Percentiles rank a stretch among this genome's conserved stretches.
Conservation (phyloP, 2,888 invertebrate species). For the Poecilus cupreus region DNA sequence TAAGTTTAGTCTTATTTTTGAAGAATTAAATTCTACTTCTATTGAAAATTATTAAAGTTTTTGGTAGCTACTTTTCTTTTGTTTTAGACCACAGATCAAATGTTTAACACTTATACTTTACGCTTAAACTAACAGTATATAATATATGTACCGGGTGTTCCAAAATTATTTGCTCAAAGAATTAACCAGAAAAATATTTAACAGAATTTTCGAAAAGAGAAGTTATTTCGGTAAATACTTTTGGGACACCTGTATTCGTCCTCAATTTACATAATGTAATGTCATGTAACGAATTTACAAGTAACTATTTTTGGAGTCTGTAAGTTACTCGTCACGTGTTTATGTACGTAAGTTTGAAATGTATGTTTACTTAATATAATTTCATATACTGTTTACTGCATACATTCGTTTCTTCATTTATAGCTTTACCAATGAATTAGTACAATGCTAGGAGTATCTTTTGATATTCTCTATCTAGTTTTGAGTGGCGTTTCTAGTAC, state of each 20-base stretch:
- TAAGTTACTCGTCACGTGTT: background rate
- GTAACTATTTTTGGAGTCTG: conserved; percentile 17
- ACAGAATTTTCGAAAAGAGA: background rate
- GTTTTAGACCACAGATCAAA: background rate
- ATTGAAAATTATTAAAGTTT: too few species aligned
- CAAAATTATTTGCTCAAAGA: background rate
- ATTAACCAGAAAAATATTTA: background rate
- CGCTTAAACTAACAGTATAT: conserved; percentile 13
- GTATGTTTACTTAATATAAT: conserved; percentile 28
- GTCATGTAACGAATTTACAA: background rate
- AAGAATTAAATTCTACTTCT: too few species aligned
- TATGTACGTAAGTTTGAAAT: conserved; percentile 3
- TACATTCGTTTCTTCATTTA: background rate
- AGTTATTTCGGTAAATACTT: background rate
- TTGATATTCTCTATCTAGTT: too few species aligned
- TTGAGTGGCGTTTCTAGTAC: too few species aligned
- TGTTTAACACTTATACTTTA: background rate
- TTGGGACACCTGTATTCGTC: background rate
- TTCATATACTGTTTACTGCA: conserved; percentile 1
- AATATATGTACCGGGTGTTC: background rate
- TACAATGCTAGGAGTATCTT: background rate
- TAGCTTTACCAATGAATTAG: background rate
- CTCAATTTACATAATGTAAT: background rate
- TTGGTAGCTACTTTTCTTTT: background rate
- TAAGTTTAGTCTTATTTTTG: too few species aligned